Evolutionary conservation across 2,888 invertebrate species (phyloP).

Genomic region (Celastrina argiolus): DNA sequence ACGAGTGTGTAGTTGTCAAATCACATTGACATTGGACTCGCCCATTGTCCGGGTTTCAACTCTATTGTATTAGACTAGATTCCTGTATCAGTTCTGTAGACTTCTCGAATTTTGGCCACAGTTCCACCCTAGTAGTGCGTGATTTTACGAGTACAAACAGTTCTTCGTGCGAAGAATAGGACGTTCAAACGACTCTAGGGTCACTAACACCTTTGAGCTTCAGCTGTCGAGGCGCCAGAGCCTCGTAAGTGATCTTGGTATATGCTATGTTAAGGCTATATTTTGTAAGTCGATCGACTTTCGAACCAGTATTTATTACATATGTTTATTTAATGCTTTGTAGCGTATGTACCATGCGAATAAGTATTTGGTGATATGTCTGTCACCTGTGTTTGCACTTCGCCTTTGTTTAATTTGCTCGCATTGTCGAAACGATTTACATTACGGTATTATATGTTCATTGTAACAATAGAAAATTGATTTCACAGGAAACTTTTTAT

Average conservation of each 20-base stretch:
- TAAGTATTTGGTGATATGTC: background rate
- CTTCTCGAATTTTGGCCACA: too few species aligned
- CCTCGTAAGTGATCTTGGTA: slow-evolving; percentile 7
- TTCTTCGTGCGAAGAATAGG: background rate
- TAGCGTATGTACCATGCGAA: background rate
- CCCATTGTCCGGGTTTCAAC: too few species aligned
- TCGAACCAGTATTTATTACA: slow-evolving; percentile 19
- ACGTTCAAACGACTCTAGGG: background rate
- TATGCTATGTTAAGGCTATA: slow-evolving; percentile 20
- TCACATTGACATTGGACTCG: too few species aligned
- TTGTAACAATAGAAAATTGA: slow-evolving; percentile 11
- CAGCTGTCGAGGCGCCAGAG: background rate
- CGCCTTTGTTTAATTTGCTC: slow-evolving; percentile 8
- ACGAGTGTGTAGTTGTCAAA: too few species aligned
- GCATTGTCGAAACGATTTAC: slow-evolving; percentile 16
- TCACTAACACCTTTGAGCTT: too few species aligned
- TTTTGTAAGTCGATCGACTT: slow-evolving; percentile 11
- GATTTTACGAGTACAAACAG: slow-evolving; percentile 3
- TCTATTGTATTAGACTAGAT: too few species aligned
- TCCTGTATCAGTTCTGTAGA: too few species aligned
- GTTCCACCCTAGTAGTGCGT: too few species aligned
- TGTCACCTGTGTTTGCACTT: slow-evolving; percentile 19
- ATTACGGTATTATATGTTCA: slow-evolving; percentile 3
- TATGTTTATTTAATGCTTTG: slow-evolving; percentile 7
- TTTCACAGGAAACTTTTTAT: slow-evolving; percentile 14